Conservation (phyloP, 2,888 invertebrate genomes). For the Amblyjoppa fuscipennis region DNA sequence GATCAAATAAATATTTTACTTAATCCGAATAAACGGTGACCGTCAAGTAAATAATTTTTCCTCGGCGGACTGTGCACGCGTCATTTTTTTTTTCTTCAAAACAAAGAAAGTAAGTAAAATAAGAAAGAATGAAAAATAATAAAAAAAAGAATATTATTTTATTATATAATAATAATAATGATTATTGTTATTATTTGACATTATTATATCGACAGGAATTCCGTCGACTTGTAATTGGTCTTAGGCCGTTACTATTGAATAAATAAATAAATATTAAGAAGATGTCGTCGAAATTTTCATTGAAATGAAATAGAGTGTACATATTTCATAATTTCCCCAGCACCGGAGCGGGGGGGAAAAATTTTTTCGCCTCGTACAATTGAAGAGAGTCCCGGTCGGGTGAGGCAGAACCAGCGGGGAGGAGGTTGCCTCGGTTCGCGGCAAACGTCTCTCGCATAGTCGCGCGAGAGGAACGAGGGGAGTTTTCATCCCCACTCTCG, state of each 20-base stretch:
- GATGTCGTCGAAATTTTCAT: not conserved
- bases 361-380: conserved; percentile 18
- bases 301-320: not conserved
- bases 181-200: too few species aligned
- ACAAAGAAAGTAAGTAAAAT: too few species aligned
- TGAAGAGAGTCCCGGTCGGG: conserved; percentile 36
- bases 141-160: too few species aligned
- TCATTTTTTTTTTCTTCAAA: too few species aligned
- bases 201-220: too few species aligned
- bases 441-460: conserved; percentile 64
- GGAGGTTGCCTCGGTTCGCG: conserved; percentile 22
- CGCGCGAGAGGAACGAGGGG: conserved; percentile 62
- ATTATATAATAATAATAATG: too few species aligned
- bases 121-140: not conserved
- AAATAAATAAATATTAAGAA: not conserved
- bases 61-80: too few species aligned
- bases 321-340: not conserved
- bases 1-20: too few species aligned
- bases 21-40: too few species aligned
- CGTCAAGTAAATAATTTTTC: too few species aligned
- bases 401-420: conserved; percentile 51
- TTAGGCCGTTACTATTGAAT: too few species aligned
- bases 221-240: too few species aligned
- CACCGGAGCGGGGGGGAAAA: not conserved
- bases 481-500: conserved; percentile 63